phyloP scores from a whole-genome alignment of 2,888 invertebrate species.

The Gibbula magus region DNA sequence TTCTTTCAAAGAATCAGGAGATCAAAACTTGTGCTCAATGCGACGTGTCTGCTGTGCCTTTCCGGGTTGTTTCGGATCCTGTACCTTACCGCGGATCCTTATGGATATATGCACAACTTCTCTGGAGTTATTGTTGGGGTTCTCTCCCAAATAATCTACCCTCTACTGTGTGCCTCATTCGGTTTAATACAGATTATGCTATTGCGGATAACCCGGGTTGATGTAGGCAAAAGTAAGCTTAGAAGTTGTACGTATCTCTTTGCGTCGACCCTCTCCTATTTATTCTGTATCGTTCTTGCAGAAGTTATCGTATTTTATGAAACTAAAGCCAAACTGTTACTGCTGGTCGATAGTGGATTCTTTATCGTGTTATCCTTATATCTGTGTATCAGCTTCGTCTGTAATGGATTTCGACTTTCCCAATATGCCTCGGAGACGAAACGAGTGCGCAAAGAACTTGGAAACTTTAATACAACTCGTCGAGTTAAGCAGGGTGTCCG shows the following conservation, averaged over 20 bases:
- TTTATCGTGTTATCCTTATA: conserved; percentile 79
- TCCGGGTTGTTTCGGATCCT: conserved; percentile 78
- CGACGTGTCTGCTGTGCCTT: conserved; percentile 79
- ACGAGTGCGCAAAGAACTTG: conserved; percentile 46
- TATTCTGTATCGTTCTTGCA: conserved; percentile 75
- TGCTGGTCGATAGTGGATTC: conserved; percentile 76
- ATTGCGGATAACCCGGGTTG: conserved; percentile 78
- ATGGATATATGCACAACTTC: conserved; percentile 78
- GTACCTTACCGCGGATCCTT: conserved; percentile 79
- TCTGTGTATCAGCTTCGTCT: conserved; percentile 78
- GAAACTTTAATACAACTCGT: conserved; percentile 34
- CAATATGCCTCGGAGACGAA: conserved; percentile 53
- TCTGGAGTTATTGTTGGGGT: conserved; percentile 78
- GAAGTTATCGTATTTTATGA: conserved; percentile 76
- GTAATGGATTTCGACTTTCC: conserved; percentile 78
- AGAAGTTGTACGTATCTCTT: conserved; percentile 73
- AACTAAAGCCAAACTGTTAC: conserved; percentile 60
- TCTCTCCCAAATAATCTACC: conserved; percentile 79
- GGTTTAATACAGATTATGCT: conserved; percentile 79
- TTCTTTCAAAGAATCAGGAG: conserved; percentile 76
- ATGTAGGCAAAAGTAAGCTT: conserved; percentile 77
- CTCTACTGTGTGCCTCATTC: conserved; percentile 79
- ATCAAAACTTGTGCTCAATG: conserved; percentile 79
- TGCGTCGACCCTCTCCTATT: conserved; percentile 74
- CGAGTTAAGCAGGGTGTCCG: conserved; percentile 13